These are phyloP conservation scores for Pithys albifrons DNA, from an alignment of 2,113 vertebrate species.

Conservation along the genomic window DNA sequence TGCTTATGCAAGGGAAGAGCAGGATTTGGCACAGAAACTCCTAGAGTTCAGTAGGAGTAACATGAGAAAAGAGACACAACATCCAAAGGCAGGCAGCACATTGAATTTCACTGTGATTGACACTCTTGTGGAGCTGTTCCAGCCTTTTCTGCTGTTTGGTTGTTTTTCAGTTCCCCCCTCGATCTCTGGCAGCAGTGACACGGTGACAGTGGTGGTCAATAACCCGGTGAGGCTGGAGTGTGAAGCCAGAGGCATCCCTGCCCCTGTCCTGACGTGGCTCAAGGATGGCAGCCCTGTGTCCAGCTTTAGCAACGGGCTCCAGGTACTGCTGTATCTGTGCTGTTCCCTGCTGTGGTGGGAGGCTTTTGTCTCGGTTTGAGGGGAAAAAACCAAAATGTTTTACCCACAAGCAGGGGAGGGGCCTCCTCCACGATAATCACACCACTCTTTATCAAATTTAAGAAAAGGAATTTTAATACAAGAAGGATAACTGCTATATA, in stretches of 20 bases:
- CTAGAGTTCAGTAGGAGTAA: not conserved
- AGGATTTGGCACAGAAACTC: not conserved
- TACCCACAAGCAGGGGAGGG: too few species aligned
- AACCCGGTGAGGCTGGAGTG: constrained; percentile 87
- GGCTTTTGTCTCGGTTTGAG: too few species aligned
- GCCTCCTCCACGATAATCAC: too few species aligned
- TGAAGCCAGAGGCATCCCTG: constrained; percentile 90
- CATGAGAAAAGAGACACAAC: not conserved
- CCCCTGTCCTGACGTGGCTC: constrained; percentile 92
- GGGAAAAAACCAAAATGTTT: too few species aligned
- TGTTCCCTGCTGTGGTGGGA: not conserved
- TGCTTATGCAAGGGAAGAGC: not conserved
- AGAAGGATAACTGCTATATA: too few species aligned
- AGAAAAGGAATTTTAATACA: too few species aligned
- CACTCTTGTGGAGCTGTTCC: not conserved
- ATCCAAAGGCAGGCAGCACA: not conserved
- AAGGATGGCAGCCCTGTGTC: constrained; percentile 95
- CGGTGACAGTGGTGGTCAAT: constrained; percentile 87
- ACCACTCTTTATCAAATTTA: too few species aligned
- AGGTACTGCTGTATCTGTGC: constrained; percentile 71
- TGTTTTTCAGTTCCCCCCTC: constrained; percentile 82
- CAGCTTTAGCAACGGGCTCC: constrained; percentile 84
- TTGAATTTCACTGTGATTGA: not conserved
- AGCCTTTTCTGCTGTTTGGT: not conserved
- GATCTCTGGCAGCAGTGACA: constrained; percentile 83